Conservation (phyloP, 2,797 vertebrate genomes). For the Premnoplex brunnescens region DNA sequence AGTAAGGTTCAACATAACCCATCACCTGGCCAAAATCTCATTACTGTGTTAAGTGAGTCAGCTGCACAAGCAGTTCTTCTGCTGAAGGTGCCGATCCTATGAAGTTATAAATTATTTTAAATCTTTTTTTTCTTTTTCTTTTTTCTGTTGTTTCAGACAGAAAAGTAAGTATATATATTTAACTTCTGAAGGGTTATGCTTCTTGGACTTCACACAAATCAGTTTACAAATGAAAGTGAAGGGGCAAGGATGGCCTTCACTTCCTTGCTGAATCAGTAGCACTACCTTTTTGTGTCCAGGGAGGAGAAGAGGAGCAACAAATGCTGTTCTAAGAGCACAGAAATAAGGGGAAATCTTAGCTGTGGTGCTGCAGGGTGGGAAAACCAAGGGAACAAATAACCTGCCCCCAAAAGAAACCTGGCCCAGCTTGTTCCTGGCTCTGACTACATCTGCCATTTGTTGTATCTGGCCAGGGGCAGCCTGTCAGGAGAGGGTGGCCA, state of each 20-base stretch:
- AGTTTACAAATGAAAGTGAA: neutral
- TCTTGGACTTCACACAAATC: neutral
- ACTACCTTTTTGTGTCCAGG: neutral
- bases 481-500: neutral
- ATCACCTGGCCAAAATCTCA: conserved; percentile 11
- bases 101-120: neutral
- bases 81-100: neutral
- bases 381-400: neutral
- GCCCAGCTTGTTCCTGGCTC: neutral
- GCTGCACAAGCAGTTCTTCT: conserved; percentile 15
- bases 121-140: neutral
- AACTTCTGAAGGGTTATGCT: neutral
- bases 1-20: neutral
- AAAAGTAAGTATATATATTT: neutral
- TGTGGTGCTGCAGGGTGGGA: neutral
- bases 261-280: neutral
- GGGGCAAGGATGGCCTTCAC: neutral
- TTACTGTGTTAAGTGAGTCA: neutral
- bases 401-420: neutral
- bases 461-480: neutral
- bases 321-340: neutral
- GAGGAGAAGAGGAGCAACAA: neutral
- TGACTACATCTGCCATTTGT: neutral
- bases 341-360: neutral
- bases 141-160: neutral